Percentiles rank a stretch among this genome's conserved stretches.
These are phyloP conservation scores for Phataginus tetradactyla DNA, from an alignment of 2,797 vertebrate genomes.

Conservation along the genomic window DNA sequence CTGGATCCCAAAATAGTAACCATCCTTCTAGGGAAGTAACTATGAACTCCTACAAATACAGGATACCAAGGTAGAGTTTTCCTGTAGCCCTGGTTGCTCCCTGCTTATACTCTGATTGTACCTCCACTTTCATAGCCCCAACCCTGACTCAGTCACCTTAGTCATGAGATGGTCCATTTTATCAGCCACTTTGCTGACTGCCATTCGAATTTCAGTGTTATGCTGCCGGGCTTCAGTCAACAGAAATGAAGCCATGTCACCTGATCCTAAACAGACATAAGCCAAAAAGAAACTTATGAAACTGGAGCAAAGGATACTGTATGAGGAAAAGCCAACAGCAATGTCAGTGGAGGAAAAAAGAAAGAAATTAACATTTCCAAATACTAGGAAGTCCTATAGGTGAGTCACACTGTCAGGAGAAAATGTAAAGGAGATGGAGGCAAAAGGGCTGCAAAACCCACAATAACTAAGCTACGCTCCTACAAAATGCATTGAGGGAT, in stretches of 20 bases:
- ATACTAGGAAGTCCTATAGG: background rate
- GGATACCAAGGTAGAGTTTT: background rate
- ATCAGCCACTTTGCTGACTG: conserved; percentile 94
- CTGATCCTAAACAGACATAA: conserved; percentile 84
- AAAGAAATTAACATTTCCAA: background rate
- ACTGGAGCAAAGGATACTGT: background rate
- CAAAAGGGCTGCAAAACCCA: background rate
- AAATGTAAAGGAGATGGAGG: background rate
- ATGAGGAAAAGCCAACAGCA: background rate
- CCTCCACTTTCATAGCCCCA: background rate
- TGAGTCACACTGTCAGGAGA: background rate
- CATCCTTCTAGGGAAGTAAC: background rate
- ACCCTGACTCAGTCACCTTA: conserved; percentile 87
- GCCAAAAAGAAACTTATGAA: conserved; percentile 54
- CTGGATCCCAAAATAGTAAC: background rate
- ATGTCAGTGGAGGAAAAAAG: conserved; percentile 31
- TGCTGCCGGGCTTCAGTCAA: conserved; percentile 97
- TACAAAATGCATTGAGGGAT: background rate
- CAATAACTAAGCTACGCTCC: background rate
- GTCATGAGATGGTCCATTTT: conserved; percentile 94
- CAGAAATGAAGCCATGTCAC: conserved; percentile 95
- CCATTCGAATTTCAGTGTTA: conserved; percentile 95
- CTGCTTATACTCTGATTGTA: background rate
- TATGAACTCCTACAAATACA: background rate
- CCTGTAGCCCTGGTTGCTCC: background rate